Evolutionary conservation across 2,888 invertebrate genomes (phyloP).

Genomic region (Phyllotreta striolata): DNA sequence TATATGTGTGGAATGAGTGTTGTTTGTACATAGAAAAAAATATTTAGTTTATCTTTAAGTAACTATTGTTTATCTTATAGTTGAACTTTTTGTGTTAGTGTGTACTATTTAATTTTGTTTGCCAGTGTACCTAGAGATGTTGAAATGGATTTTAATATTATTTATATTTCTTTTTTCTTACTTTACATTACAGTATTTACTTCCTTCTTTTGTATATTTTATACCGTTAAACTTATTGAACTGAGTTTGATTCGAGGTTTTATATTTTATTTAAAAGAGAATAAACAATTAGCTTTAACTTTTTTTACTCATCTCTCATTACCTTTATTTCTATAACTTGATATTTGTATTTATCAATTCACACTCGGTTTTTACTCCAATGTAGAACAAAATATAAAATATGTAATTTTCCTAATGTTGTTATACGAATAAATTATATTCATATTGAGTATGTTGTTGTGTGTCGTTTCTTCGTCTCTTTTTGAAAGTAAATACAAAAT

Average conservation of each 20-base stretch:
- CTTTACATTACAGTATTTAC: conserved; percentile 58
- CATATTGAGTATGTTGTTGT: conserved; percentile 34
- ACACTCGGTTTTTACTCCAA: conserved; percentile 48
- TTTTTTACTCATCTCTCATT: conserved; percentile 39
- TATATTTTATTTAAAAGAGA: conserved; percentile 45
- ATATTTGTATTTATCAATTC: conserved; percentile 53
- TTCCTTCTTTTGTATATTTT: conserved; percentile 46
- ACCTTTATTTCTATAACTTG: conserved; percentile 45
- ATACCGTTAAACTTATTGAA: conserved; percentile 42
- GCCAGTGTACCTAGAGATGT: conserved; percentile 51
- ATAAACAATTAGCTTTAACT: conserved; percentile 47
- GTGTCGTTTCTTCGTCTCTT: neutral
- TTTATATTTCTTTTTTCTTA: conserved; percentile 48
- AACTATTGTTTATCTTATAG: conserved; percentile 50
- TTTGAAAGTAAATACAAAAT: too few species aligned
- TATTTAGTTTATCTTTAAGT: conserved; percentile 53
- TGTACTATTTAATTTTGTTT: conserved; percentile 56
- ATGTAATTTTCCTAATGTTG: conserved; percentile 56
- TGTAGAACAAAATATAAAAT: conserved; percentile 52
- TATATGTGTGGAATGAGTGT: conserved; percentile 47
- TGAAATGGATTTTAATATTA: conserved; percentile 46
- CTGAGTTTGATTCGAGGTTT: conserved; percentile 46
- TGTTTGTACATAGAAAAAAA: conserved; percentile 51
- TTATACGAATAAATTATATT: conserved; percentile 57
- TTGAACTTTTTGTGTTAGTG: conserved; percentile 51